phyloP scores from a whole-genome alignment of 2,113 vertebrate genomes.

The Pelvicachromis taeniatus region DNA sequence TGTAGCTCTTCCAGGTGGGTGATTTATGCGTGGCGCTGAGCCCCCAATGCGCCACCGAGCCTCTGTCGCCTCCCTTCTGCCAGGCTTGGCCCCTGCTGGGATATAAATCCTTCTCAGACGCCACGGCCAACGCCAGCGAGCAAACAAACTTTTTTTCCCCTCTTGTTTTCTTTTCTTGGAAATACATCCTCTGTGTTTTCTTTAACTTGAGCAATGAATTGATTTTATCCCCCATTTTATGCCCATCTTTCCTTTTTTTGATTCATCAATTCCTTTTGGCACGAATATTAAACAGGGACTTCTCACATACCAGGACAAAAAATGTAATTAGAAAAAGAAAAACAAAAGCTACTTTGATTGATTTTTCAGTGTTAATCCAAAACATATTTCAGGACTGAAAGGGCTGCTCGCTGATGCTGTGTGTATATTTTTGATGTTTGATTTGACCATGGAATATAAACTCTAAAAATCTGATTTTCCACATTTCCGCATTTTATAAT shows the following conservation, averaged over 20 bases:
- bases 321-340: background rate
- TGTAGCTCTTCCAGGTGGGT: conserved; percentile 62
- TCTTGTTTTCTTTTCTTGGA: conserved; percentile 15
- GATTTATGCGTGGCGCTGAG: conserved; percentile 61
- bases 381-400: background rate
- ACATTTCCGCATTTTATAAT: background rate
- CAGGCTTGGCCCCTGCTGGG: conserved; percentile 42
- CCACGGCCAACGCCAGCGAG: background rate
- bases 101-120: conserved; percentile 55
- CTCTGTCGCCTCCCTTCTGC: conserved; percentile 54
- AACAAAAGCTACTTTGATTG: background rate
- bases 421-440: background rate
- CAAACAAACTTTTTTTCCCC: conserved; percentile 31
- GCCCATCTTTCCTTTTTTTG: background rate
- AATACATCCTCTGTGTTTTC: background rate
- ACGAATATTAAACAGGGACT: background rate
- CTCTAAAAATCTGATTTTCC: background rate
- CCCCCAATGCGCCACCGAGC: conserved; percentile 41
- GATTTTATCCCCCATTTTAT: background rate
- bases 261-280: background rate
- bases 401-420: background rate
- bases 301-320: background rate
- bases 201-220: background rate
- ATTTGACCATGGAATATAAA: background rate
- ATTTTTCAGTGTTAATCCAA: background rate